Percentiles rank a stretch among this genome's conserved stretches.
phyloP scores from a whole-genome alignment of 2,113 vertebrate species.

The Poeciliopsis occidentalis region DNA sequence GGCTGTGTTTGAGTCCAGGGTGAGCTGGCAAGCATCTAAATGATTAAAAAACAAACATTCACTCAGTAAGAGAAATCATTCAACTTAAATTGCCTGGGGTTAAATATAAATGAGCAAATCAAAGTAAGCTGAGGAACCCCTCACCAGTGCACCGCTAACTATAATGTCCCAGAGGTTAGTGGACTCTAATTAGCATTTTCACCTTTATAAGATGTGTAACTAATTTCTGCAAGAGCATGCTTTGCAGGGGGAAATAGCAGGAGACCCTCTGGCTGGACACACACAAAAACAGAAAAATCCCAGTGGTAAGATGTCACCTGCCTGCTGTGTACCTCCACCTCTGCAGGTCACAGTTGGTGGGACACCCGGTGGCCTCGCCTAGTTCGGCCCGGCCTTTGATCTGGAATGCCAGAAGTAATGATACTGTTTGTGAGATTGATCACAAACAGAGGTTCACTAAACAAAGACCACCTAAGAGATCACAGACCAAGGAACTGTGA shows the following conservation, averaged over 20 bases:
- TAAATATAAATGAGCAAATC: slow-evolving; percentile 29
- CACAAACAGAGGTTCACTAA: slow-evolving; percentile 54
- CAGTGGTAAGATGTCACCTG: slow-evolving; percentile 73
- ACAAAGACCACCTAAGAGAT: slow-evolving; percentile 20
- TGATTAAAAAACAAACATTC: slow-evolving; percentile 1
- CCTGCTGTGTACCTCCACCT: slow-evolving; percentile 70
- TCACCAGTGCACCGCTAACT: slow-evolving; percentile 9
- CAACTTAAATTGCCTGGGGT: not conserved
- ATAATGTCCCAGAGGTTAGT: slow-evolving; percentile 28
- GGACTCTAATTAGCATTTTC: slow-evolving; percentile 6
- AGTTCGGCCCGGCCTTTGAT: slow-evolving; percentile 76
- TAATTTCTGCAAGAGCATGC: slow-evolving; percentile 5
- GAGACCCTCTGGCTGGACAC: slow-evolving; percentile 60
- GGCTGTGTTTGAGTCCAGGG: slow-evolving; percentile 80
- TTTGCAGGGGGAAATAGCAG: slow-evolving; percentile 11
- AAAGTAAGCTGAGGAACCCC: slow-evolving; percentile 21
- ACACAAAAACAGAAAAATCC: slow-evolving; percentile 50
- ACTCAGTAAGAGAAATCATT: slow-evolving; percentile 9
- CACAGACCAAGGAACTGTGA: not conserved
- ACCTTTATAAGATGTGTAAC: slow-evolving; percentile 19
- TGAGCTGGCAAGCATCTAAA: slow-evolving; percentile 78
- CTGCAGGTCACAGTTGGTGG: slow-evolving; percentile 81
- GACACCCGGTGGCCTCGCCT: slow-evolving; percentile 67
- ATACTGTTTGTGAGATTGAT: slow-evolving; percentile 70
- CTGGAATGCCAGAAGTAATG: slow-evolving; percentile 81